Evolutionary conservation across 2,797 vertebrate species (phyloP), one percentile per base, ranked within the genome.

Genomic region (Gallinago stenura): DNA sequence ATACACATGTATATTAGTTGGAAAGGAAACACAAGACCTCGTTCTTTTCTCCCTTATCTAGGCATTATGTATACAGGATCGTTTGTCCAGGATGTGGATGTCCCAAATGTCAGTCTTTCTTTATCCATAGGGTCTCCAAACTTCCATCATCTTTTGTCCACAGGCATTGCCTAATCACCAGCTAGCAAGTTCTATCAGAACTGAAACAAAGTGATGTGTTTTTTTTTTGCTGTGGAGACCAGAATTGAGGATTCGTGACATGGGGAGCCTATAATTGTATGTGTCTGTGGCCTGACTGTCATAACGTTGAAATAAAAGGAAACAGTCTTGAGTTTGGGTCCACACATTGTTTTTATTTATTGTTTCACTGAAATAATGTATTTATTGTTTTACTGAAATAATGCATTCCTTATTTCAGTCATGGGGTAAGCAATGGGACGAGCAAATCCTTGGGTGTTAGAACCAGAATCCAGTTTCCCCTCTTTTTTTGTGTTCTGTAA

Each of bases 1-100:
- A 68, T 70, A 51, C 65, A 88, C 73, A 89, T 72, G 62, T 90
- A 72, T 87, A 92, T 95, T 72, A 93, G 73, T 16, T 79, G 66
- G 68, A 84, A 72, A 93, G 66, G 66, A 92, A 96, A 90, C 62
- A 69, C 50, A 78, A 37, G 54, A 37, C 21, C 51, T 72, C 39
- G 4, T 33, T 93, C 50, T 94, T 69, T 84, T 89, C 66, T 89
- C 46, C 26, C 56, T 90, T 92, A 60, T 92, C 80, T 56, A 69
- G 43, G 8, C 28, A n/a, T 79, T 87, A 82, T 25, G 12, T 62
- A 15, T 24, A 69, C 54, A 83, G 12, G 43, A 72, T 43, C 18
- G 2, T 62, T 93, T 77, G 70, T 83, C 79, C 69, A 76, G 26
- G 31, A 20, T 69, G 50, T 58, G 12, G 25, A 45, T 72, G 39